Base-by-base conservation (phyloP, 2,113 vertebrate species). In the Turnix velox region DNA sequence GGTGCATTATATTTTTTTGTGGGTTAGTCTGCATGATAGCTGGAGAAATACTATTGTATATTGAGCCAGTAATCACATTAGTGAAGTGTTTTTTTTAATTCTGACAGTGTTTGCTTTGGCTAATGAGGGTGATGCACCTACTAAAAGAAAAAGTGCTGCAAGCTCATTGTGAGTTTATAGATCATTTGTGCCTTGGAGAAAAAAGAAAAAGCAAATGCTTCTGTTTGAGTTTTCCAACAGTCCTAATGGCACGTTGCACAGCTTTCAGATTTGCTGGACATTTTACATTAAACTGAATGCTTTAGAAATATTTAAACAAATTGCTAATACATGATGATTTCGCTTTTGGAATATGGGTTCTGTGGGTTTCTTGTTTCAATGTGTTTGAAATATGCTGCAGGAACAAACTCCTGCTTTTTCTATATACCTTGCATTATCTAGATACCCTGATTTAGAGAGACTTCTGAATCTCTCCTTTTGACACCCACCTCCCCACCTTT, bases 11-110 rank as follows among this genome's bases (percentile, higher is more conserved):
- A 10, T 62, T 78, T 69, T 78, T 69, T 52, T 79, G 57, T 80
- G 75, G 13, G 14, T 78, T 82, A 59, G 10, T 82, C 91, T 84
- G 92, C 90, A 91, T 92, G 74, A 35, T 45, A 73, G 35, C 24
- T 91, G 81, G 78, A 90, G 78, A 90, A 84, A 82, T 46, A 46
- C 43, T 73, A 10, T 16, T 77, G 27, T 35, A 18, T 75, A 33
- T 59, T 84, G 33, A 93, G 87, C 83, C 79, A 67, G 88, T 65
- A 90, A 84, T 79, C 88, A 42, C 86, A 66, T 85, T 24, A 77
- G 28, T 58, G 37, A 68, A n/a, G 42, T 71, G 42, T 71, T 83
- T 52, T 71, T 49, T 48, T 75, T 58, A 75, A 77, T 73, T 77
- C 68, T 57, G 40, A 69, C 48, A 46, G 28, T 49, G 28, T 89